A percentile compares a stretch with the other conserved stretches of the same genome.
Evolutionary conservation across 2,113 vertebrate species (phyloP).

Genomic region (Pseudopodoces humilis): DNA sequence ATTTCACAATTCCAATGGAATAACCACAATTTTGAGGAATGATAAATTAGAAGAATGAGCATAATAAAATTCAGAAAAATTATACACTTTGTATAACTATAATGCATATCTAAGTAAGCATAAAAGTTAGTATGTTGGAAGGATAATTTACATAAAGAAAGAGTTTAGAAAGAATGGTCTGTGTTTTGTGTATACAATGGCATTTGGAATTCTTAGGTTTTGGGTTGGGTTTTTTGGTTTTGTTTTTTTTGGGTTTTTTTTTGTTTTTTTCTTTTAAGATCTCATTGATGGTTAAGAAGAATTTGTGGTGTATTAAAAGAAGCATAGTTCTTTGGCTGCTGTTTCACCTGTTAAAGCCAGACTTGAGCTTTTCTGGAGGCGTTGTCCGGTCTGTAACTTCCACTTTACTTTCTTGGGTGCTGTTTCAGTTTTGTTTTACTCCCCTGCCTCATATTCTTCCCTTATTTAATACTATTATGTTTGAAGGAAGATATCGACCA

Average conservation of each 20-base stretch:
- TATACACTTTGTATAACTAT: background rate
- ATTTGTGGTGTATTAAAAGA: background rate
- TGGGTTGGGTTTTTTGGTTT: background rate
- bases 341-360: background rate
- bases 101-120: background rate
- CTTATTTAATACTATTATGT: accelerated
- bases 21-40: background rate
- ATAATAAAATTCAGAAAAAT: background rate
- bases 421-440: background rate
- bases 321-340: background rate
- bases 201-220: background rate
- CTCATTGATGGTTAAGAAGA: background rate
- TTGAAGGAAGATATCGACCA: background rate
- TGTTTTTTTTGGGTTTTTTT: background rate
- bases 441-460: background rate
- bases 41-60: background rate
- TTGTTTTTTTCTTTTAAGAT: background rate
- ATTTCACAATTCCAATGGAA: background rate
- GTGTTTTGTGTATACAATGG: background rate
- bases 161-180: background rate
- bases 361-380: background rate
- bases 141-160: background rate
- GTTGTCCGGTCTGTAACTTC: background rate
- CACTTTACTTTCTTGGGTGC: background rate
- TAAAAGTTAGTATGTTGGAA: background rate